Evolutionary conservation across 2,113 vertebrate species (phyloP), one percentile per base, ranked within the genome.

Genomic region (Pollachius pollachius): DNA sequence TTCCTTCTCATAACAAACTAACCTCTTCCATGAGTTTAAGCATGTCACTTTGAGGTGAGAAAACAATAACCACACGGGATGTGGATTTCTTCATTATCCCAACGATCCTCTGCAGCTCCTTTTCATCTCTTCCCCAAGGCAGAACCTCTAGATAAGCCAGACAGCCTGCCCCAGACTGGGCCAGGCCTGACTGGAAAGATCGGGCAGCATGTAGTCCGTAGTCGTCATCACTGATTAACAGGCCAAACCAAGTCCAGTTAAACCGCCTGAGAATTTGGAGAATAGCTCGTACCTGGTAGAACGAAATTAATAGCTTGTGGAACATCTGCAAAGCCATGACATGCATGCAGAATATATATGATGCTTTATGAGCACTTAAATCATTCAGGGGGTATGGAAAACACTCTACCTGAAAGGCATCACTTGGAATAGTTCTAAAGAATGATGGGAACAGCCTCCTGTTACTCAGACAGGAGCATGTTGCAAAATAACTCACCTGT

Each of bases 191-290:
- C 1, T 70, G 70, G 13, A 90, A 88, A 3, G 82, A 76, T 0
- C 62, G 75, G 12, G 82, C 85, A 30, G 83, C 87, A 62, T 87
- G 17, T 2, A 77, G 76, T 2, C 89, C 88, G 27, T 90, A 90
- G 57, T 90, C 89, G 71, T 88, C 84, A 52, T 87, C 72, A 58
- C 85, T 89, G 63, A 84, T 80, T 9, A 90, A 52, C 1, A 88
- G 79, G 15, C 87, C 86, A 0, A 82, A 82, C 85, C 86, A 88
- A 0, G 83, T 85, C 88, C 88, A 90, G 21, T 73, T 27, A 34
- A 84, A 90, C 56, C 58, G 73, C 34, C 67, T 74, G 8, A 86
- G 58, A 23, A 88, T 85, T 62, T 84, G 76, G 4, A 84, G 62
- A 52, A 86, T 82, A 18, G 86, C 86, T 61, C 30, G 68, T 57